phyloP scores from a whole-genome alignment of 1,140 invertebrate genomes.

The Belonocnema kinseyi region DNA sequence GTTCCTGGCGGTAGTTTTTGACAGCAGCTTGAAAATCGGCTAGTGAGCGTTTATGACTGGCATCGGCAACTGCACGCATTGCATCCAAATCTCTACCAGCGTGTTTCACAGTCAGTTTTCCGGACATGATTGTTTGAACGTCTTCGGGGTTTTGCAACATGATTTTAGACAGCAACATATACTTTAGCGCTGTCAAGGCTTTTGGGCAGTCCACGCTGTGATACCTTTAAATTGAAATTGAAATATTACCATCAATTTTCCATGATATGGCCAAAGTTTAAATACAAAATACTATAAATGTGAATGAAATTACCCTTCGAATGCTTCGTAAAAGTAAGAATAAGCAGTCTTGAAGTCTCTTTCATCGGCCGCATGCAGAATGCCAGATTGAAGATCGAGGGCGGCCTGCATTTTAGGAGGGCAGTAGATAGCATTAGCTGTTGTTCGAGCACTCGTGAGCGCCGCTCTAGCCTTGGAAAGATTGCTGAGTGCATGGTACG shows the following conservation, averaged over 20 bases:
- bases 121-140: conserved; percentile 95
- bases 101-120: conserved; percentile 98
- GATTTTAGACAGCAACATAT: conserved; percentile 99
- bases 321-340: conserved; percentile 99
- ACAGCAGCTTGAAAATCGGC: conserved; percentile 96
- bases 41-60: conserved; percentile 96
- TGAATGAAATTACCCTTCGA: conserved; percentile 86
- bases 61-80: conserved; percentile 97
- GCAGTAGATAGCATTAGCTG: conserved; percentile 99
- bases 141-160: conserved; percentile 98
- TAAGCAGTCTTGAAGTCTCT: conserved; percentile 99
- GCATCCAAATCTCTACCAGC: conserved; percentile 96
- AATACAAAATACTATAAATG: neutral
- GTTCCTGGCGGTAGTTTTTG: conserved; percentile 89
- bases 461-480: conserved; percentile 97
- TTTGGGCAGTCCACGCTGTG: conserved; percentile 95
- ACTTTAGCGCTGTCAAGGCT: conserved; percentile 96
- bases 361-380: conserved; percentile 99
- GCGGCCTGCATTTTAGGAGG: conserved; percentile 98
- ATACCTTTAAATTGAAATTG: conserved; percentile 77
- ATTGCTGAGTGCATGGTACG: conserved; percentile 98
- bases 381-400: conserved; percentile 97
- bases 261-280: neutral
- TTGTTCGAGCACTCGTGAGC: conserved; percentile 97
- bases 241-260: neutral